Conservation (phyloP, 2,113 vertebrate genomes). For the Proteles cristata region DNA sequence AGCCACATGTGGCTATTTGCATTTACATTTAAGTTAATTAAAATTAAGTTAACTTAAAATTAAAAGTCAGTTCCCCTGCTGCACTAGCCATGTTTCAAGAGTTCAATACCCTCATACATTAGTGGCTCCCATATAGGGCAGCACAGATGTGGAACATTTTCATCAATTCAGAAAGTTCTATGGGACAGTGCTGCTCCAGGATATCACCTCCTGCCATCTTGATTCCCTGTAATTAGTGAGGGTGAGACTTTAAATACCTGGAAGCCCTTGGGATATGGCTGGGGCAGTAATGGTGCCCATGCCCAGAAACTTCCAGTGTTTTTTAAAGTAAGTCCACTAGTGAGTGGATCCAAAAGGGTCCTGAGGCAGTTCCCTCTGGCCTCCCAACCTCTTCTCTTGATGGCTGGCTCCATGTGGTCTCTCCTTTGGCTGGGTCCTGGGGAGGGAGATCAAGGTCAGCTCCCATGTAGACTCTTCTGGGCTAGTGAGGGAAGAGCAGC, state of each 20-base stretch:
- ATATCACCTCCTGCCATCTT: neutral
- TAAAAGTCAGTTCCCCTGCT: neutral
- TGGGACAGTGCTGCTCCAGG: neutral
- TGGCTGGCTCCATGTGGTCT: conserved; percentile 82
- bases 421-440: conserved; percentile 82
- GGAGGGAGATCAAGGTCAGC: conserved; percentile 27
- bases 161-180: neutral
- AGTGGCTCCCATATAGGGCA: neutral
- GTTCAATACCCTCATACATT: neutral
- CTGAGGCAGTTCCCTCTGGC: neutral
- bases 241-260: neutral
- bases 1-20: neutral
- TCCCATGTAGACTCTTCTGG: neutral
- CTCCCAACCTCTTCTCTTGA: conserved; percentile 52
- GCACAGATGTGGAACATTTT: neutral
- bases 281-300: neutral
- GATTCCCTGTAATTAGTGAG: neutral
- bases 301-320: neutral
- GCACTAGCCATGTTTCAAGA: neutral
- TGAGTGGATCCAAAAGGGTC: no score
- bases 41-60: neutral
- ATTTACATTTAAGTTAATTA: neutral
- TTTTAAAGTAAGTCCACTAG: neutral
- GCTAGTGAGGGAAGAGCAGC: neutral
- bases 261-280: neutral